Evolutionary conservation across 2,888 invertebrate species (phyloP).

Genomic region (Ectemnius lituratus): DNA sequence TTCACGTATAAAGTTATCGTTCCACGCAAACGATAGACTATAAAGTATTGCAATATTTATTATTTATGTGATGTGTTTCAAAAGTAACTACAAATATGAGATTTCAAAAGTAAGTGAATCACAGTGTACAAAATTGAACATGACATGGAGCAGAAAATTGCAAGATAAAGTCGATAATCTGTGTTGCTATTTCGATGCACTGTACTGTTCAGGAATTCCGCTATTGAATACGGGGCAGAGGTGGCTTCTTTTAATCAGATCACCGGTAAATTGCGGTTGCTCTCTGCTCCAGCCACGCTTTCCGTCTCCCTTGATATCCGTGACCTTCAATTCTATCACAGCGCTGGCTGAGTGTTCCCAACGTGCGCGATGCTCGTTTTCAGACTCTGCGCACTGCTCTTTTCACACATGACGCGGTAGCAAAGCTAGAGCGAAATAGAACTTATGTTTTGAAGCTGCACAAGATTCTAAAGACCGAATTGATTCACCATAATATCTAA

Average conservation of each 20-base stretch:
- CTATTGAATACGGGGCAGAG: slow-evolving; percentile 20
- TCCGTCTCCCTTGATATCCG: slow-evolving; percentile 9
- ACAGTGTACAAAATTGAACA: too few relatives aligned
- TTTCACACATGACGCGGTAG: too few relatives aligned
- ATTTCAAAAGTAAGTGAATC: too few relatives aligned
- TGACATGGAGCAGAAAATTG: too few relatives aligned
- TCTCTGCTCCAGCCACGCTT: slow-evolving; percentile 6
- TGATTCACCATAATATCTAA: too few relatives aligned
- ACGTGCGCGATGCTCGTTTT: neutral
- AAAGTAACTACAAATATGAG: too few relatives aligned
- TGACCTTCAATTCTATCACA: slow-evolving; percentile 33
- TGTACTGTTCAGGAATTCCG: slow-evolving; percentile 27
- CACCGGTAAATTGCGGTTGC: slow-evolving; percentile 33
- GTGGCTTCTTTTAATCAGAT: slow-evolving; percentile 64
- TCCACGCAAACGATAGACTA: too few relatives aligned
- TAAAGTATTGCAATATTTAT: too few relatives aligned
- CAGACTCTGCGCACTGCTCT: neutral
- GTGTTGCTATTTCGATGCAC: neutral
- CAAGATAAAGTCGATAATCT: neutral
- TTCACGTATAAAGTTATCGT: too few relatives aligned
- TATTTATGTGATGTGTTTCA: too few relatives aligned
- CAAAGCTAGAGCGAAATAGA: neutral
- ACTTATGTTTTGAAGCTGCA: too few relatives aligned
- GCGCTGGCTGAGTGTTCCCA: neutral
- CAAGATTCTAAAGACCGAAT: too few relatives aligned